These are phyloP conservation scores for Ethmia dodecea DNA, from an alignment of 2,888 invertebrate genomes.

Conservation along the genomic window DNA sequence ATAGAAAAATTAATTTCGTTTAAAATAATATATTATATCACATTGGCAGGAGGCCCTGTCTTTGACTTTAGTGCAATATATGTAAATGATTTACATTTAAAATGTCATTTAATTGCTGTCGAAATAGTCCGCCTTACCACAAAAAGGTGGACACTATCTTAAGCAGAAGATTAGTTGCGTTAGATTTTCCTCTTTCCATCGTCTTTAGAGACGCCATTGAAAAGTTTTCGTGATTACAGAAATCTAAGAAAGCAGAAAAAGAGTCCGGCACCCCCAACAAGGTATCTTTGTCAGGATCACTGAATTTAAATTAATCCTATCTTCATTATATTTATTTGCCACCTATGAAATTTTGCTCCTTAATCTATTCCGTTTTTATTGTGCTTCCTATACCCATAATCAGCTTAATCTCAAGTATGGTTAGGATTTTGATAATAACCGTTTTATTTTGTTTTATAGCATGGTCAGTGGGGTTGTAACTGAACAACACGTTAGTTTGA, in stretches of 20 bases:
- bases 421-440: constrained; percentile 35
- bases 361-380: constrained; percentile 19
- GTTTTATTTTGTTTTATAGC: constrained; percentile 31
- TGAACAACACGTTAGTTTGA: too few relatives aligned
- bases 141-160: too few relatives aligned
- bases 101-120: too few relatives aligned
- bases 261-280: constrained; percentile 82
- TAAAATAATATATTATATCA: too few relatives aligned
- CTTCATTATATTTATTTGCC: constrained; percentile 26
- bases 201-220: neutral
- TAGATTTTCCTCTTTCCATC: too few relatives aligned
- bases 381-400: too few relatives aligned
- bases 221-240: constrained; percentile 77
- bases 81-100: too few relatives aligned
- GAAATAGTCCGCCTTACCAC: too few relatives aligned
- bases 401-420: constrained; percentile 36
- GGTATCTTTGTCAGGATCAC: constrained; percentile 74
- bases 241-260: constrained; percentile 88
- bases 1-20: too few relatives aligned
- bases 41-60: too few relatives aligned
- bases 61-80: too few relatives aligned
- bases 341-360: constrained; percentile 28
- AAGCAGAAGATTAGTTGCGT: too few relatives aligned
- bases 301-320: constrained; percentile 20
- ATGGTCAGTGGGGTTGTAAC: constrained; percentile 50